A percentile compares a stretch with the other conserved stretches of the same genome.
phyloP scores from a whole-genome alignment of 30 jellyfish, hydroid and myxozoan species.

The Clytia hemisphaerica region DNA sequence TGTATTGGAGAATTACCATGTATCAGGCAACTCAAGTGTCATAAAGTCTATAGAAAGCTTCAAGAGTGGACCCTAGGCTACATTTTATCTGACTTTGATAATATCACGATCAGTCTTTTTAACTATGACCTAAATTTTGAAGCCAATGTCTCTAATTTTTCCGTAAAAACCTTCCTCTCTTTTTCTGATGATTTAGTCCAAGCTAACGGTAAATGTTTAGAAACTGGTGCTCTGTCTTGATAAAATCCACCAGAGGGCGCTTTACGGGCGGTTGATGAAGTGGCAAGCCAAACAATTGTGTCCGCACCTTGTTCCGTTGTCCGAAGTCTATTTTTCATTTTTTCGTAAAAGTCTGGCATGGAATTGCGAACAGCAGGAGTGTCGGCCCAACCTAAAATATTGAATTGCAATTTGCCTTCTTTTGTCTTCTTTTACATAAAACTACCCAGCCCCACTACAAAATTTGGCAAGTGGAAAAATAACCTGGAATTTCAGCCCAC shows the following conservation, averaged over 20 bases:
- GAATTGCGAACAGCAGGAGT: slow-evolving; percentile 78
- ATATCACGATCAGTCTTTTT: too few species aligned
- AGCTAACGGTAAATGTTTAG: slow-evolving; percentile 54
- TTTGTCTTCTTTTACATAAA: not conserved
- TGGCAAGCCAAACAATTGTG: slow-evolving; percentile 64
- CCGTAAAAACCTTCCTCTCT: slow-evolving; percentile 38
- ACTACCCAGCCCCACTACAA: not conserved
- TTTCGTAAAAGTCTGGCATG: slow-evolving; percentile 69
- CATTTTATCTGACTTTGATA: too few species aligned
- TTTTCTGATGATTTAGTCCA: slow-evolving; percentile 34
- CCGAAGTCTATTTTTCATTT: slow-evolving; percentile 52
- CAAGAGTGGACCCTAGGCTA: too few species aligned
- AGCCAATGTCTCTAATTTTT: slow-evolving; percentile 41
- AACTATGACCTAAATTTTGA: slow-evolving; percentile 33
- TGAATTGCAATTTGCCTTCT: not conserved
- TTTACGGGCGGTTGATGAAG: slow-evolving; percentile 51
- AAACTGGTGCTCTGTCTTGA: slow-evolving; percentile 57
- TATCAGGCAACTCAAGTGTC: too few species aligned
- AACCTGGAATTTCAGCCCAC: not conserved
- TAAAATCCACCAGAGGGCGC: slow-evolving; percentile 61
- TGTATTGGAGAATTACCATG: too few species aligned
- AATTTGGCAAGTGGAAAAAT: not conserved
- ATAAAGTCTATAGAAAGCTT: too few species aligned
- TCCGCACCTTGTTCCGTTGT: slow-evolving; percentile 85
- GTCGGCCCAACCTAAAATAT: slow-evolving; percentile 70